Evolutionary conservation across 2,113 vertebrate genomes (phyloP), one percentile per base, ranked within the genome.

Genomic region (Mormyrus lacerda): DNA sequence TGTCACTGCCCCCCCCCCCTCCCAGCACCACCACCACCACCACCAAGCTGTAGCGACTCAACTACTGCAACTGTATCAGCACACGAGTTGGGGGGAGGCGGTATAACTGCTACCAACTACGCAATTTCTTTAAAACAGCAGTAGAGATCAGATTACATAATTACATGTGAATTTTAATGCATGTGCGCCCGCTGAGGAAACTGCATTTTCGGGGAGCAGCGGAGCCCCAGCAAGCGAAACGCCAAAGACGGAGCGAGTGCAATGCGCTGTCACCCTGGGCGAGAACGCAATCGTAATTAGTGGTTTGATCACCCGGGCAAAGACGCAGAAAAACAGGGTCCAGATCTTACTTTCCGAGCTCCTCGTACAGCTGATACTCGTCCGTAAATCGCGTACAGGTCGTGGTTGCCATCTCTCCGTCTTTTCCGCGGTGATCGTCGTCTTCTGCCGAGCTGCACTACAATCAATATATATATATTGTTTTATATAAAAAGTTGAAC

Each of bases 321-420:
- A 58, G 7, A 24, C 1, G 31, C 69, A 87, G 50, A 73, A 10
- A 31, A 1, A 85, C 58, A 44, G 58, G 39, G 65, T 9, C 35
- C 13, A n/a, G 24, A n/a, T 82, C 97, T 97, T 98, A 98, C 97
- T 98, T 98, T 96, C 97, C 97, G 90, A 98, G 97, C 94, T 98
- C 97, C 96, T 98, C 97, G 94, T 98, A 98, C 83, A 98, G 97
- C 96, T 98, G 97, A 93, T 95, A 98, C 93, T 98, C 97, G 93
- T 98, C 97, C 51, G 97, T 98, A 91, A 98, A 98, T 90, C 97
- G 97, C 89, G 97, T 98, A 91, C 97, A 98, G 92, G 97, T 97
- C 90, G 97, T 97, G 83, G 96, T 95, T 93, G 97, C 97, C 97
- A 98, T 98, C 94, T 95, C 95, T 95, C 93, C 93, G 91, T 89